These are phyloP conservation scores for Eupsilia transversa DNA, from an alignment of 2,888 invertebrate genomes.

Conservation along the genomic window DNA sequence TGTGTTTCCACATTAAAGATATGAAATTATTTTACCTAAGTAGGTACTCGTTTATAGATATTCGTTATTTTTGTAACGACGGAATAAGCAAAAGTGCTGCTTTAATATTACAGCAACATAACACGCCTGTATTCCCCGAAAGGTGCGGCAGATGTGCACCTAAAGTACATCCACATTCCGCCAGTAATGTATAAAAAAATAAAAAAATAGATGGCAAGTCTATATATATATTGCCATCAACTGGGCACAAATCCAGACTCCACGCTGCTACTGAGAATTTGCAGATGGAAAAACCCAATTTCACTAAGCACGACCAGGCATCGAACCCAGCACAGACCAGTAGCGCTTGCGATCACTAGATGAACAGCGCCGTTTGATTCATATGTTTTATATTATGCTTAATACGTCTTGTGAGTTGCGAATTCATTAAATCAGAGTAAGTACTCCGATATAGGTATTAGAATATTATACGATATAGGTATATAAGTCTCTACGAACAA, in stretches of 20 bases:
- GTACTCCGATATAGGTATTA: neutral
- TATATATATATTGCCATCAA: neutral
- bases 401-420: neutral
- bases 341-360: neutral
- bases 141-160: neutral
- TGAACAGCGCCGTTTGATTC: too few relatives aligned
- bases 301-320: neutral
- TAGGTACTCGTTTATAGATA: neutral
- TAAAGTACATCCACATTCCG: neutral
- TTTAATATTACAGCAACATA: conserved; percentile 1
- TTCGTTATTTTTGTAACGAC: neutral
- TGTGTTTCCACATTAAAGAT: conserved; percentile 12
- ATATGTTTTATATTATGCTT: conserved; percentile 6
- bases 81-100: neutral
- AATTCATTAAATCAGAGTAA: neutral
- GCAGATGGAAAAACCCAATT: neutral
- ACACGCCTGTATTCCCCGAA: neutral
- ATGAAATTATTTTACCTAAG: neutral
- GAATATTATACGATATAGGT: too few relatives aligned
- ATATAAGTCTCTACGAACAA: neutral
- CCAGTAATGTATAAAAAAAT: too few relatives aligned
- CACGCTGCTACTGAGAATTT: neutral
- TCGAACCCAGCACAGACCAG: neutral
- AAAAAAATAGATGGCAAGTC: too few relatives aligned
- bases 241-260: neutral